Evolutionary conservation across 2,888 invertebrate species (phyloP), one percentile per base, ranked within the genome.

Genomic region (Margaritifera margaritifera): DNA sequence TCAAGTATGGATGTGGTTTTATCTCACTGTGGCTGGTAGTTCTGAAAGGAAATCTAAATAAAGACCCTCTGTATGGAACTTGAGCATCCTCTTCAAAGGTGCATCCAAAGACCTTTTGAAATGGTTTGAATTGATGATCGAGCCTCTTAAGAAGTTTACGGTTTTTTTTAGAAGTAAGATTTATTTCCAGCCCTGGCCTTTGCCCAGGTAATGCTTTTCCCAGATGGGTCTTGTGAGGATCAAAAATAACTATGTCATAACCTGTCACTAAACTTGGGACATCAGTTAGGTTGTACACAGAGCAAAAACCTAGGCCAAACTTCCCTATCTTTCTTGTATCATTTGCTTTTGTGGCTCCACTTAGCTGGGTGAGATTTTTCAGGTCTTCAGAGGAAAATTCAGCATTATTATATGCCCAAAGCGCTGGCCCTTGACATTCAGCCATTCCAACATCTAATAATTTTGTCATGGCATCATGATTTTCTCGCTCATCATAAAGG

Each of bases 301-400:
- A 79, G 66, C 87, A 87, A 77, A 88, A 88, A 1, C 88, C 88
- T 8, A 87, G 79, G 22, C 88, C 88, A 79, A 87, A 88, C 60
- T 84, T 79, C 18, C 88, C 88, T 60, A 88, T 83, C 71, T 86
- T 87, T 5, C 82, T 82, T 24, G 80, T 75, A 31, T 85, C 78
- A 8, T 74, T 67, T 64, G 80, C 79, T 69, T 88, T 88, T 6
- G 86, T 86, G 5, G 84, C 87, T 19, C 86, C 86, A 66, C 84
- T 81, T n/a, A 88, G 77, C 70, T 83, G 84, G 24, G 79, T 84
- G 19, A 88, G 85, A 71, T 87, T 86, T 54, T 79, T 77, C 54
- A 88, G 85, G 71, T 89, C 89, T n/a, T 80, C 74, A 54, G 84
- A 81, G 8, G 86, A 79, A 70, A 89, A 88, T 22, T 70, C 68